A percentile compares a stretch with the other conserved stretches of the same genome.
phyloP scores from a whole-genome alignment of 1,140 invertebrate species.

The Leptinotarsa texana region DNA sequence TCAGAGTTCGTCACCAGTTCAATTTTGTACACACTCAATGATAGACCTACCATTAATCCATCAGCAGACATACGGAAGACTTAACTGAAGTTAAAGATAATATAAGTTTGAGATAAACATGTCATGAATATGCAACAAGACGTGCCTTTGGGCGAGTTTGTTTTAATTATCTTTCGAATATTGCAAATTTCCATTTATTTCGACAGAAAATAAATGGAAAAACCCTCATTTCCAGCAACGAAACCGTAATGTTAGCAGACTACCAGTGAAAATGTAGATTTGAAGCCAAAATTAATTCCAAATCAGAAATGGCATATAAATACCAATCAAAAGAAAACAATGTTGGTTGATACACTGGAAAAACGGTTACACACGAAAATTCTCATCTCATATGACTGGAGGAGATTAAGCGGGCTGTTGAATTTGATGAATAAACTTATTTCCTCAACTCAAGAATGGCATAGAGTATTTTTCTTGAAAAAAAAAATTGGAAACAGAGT shows the following conservation, averaged over 20 bases:
- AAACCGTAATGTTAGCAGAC: neutral
- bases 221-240: slow-evolving; percentile 10
- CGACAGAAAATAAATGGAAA: slow-evolving; percentile 24
- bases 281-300: neutral
- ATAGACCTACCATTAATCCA: slow-evolving; percentile 14
- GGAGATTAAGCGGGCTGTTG: no score
- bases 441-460: no score
- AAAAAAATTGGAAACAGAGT: no score
- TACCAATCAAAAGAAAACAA: neutral
- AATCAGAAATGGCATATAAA: neutral
- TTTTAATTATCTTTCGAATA: slow-evolving; percentile 37
- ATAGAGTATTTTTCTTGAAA: no score
- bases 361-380: neutral
- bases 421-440: no score
- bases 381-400: no score
- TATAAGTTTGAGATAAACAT: slow-evolving; percentile 35
- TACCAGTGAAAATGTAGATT: neutral
- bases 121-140: slow-evolving; percentile 35
- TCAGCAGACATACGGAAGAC: slow-evolving; percentile 28
- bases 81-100: slow-evolving; percentile 33
- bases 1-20: neutral
- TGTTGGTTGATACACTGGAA: neutral
- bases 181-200: slow-evolving; percentile 32
- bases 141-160: slow-evolving; percentile 17
- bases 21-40: neutral